Evolutionary conservation across 2,113 vertebrate genomes (phyloP).

Genomic region (Clupea harengus): DNA sequence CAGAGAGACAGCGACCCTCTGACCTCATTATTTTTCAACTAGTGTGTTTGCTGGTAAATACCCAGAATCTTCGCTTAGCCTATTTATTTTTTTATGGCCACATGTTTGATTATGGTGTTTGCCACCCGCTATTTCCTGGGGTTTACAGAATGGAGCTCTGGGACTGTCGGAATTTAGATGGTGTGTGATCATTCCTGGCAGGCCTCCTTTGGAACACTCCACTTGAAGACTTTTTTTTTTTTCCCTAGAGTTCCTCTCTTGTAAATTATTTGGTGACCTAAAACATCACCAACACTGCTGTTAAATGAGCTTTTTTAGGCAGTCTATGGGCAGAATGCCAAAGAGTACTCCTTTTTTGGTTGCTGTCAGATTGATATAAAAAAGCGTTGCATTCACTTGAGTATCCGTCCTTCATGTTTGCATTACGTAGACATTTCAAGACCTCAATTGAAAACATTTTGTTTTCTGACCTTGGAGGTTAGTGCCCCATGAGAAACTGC

Average conservation of each 20-base stretch:
- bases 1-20: constrained; percentile 53
- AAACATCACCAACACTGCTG: neutral
- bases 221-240: neutral
- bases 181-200: constrained; percentile 41
- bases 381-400: neutral
- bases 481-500: neutral
- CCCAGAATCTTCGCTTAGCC: constrained; percentile 24
- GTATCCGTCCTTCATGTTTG: neutral
- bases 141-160: neutral
- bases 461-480: neutral
- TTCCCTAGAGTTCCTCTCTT: too few species aligned
- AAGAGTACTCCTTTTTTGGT: neutral
- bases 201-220: neutral
- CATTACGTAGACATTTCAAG: neutral
- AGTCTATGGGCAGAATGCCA: neutral
- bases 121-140: neutral
- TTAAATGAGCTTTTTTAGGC: neutral
- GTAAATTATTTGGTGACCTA: constrained; percentile 10
- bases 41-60: constrained; percentile 37
- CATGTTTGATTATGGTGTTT: constrained; percentile 4
- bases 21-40: constrained; percentile 64
- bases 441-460: neutral
- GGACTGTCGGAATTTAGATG: constrained; percentile 30
- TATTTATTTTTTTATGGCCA: constrained; percentile 26
- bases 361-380: neutral